Evolutionary conservation across 2,113 vertebrate genomes (phyloP), one percentile per base, ranked within the genome.

Genomic region (Pseudopipra pipra): DNA sequence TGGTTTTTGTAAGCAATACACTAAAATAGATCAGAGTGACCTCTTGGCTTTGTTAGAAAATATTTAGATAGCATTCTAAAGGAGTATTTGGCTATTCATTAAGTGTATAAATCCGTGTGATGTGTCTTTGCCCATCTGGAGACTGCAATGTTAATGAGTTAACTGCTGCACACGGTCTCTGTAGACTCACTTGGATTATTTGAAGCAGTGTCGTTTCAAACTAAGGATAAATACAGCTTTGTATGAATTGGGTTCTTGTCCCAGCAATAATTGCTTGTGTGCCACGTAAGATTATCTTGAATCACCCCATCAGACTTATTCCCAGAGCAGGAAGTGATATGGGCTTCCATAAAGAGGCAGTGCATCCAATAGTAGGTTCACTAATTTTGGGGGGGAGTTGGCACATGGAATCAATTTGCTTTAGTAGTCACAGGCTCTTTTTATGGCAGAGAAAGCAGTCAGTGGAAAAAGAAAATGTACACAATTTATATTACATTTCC

Each of bases 211-310:
- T 79, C 22, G 0, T 95, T 96, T 93, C 85, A 86, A 92, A 80
- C 85, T 58, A 74, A 91, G 78, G 89, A 93, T 93, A 96, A 96
- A 95, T 93, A 94, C 77, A 93, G 94, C 94, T 95, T 89, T 96
- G 77, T 85, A 70, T 76, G 33, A 95, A 96, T 90, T 88, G 79
- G 55, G 51, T 93, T 85, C 85, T 94, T 76, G 55, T 93, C 93
- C 82, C 75, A 94, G 90, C 87, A 87, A 73, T 94, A 93, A 96
- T 96, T 97, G 73, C 86, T 74, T 73, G 59, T 90, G 87, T 0
- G 1, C 85, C 89, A 3, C 51, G 15, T 76, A 80, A 93, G 87
- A 95, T 62, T 78, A 46, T 95, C 74, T 83, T 93, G 89, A 95
- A 93, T 93, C 82, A 80, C 74, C 81, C 87, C 71, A 74, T 90